Conservation (phyloP, 2,888 invertebrate genomes). For the Papilio demoleus region DNA sequence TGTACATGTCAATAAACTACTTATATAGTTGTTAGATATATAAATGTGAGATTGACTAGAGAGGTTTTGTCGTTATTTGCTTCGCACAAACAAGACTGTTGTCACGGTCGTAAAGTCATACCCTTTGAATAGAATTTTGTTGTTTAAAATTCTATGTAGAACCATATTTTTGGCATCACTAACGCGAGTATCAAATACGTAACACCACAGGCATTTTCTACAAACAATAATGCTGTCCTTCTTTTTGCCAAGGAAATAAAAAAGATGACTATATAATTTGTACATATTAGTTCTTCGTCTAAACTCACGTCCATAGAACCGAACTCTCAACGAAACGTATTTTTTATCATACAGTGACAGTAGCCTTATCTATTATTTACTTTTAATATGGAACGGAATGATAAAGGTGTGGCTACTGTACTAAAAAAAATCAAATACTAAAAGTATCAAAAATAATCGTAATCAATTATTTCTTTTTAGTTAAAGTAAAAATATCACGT, state of each 20-base stretch:
- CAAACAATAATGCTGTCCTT: neutral
- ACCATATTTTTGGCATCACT: neutral
- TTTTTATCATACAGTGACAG: conserved; percentile 39
- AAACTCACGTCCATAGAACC: conserved; percentile 12
- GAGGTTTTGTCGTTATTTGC: neutral
- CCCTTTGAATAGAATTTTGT: too few species aligned
- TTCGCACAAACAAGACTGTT: neutral
- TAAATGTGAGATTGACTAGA: too few species aligned
- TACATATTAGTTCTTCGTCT: too few species aligned
- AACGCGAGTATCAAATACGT: too few species aligned
- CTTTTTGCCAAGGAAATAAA: neutral
- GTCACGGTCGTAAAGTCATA: conserved; percentile 1
- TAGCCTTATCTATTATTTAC: conserved; percentile 41
- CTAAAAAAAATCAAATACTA: neutral
- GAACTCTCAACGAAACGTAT: conserved; percentile 8
- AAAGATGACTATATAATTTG: neutral
- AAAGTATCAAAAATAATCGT: neutral
- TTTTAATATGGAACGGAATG: conserved; percentile 41
- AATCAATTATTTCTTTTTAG: too few species aligned
- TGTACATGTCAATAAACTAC: too few species aligned
- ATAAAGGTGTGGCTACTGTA: conserved; percentile 42
- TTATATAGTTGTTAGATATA: too few species aligned
- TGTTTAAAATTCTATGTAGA: neutral
- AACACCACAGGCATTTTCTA: too few species aligned
- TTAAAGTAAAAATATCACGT: too few species aligned